Evolutionary conservation across 2,113 vertebrate species (phyloP).

Genomic region (Porphyrio hochstetteri): DNA sequence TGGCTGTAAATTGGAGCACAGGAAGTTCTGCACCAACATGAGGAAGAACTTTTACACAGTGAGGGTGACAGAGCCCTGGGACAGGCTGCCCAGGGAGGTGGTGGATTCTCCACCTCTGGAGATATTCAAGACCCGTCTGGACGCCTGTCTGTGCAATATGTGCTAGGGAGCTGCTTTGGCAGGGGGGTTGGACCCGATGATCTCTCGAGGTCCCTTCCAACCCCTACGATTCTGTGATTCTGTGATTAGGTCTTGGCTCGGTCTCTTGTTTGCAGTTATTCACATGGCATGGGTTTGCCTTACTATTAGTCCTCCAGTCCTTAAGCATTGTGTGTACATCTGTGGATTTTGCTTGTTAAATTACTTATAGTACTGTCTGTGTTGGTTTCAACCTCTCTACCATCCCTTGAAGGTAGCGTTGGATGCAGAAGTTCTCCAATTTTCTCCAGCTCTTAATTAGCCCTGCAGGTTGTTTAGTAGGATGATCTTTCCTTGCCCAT

Average conservation of each 20-base stretch:
- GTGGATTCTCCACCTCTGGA: no score
- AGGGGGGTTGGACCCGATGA: no score
- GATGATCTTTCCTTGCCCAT: neutral
- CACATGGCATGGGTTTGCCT: neutral
- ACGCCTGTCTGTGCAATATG: no score
- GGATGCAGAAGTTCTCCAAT: neutral
- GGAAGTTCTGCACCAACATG: no score
- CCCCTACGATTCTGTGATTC: no score
- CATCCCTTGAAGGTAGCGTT: neutral
- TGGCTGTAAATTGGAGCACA: no score
- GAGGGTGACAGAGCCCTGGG: no score
- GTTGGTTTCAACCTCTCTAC: neutral
- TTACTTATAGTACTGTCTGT: neutral
- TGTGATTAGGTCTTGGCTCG: neutral
- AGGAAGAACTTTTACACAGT: no score
- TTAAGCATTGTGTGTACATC: neutral
- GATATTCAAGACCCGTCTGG: no score
- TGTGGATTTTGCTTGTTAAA: neutral
- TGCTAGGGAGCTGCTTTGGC: no score
- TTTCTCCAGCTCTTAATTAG: neutral
- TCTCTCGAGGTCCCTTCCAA: no score
- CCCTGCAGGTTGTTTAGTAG: neutral
- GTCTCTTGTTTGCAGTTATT: neutral
- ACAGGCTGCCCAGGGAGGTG: no score
- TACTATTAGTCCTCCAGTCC: neutral